These are phyloP conservation scores for Polypterus senegalus DNA, from an alignment of 2,113 vertebrate species.

Conservation along the genomic window DNA sequence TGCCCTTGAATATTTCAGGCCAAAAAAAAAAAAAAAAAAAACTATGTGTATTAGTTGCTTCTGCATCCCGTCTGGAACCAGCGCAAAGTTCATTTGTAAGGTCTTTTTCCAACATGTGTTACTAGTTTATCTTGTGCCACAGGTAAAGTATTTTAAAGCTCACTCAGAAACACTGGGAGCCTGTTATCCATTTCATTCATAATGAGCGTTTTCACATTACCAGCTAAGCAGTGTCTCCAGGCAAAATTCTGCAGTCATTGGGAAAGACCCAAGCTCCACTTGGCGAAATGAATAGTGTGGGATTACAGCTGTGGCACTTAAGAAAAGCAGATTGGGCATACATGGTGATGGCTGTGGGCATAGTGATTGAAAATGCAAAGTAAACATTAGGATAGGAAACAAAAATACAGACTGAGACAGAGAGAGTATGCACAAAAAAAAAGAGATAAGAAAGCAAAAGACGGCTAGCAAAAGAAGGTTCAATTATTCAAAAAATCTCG, in stretches of 20 bases:
- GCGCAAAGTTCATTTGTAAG: background rate
- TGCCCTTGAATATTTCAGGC: background rate
- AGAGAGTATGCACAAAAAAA: background rate
- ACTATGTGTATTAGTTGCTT: no score
- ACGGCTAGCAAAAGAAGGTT: no score
- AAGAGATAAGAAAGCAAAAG: no score
- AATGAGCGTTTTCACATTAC: no score
- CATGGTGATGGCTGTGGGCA: constrained; percentile 2
- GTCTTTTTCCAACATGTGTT: background rate
- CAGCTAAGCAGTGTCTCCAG: no score
- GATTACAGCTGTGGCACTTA: constrained; percentile 9
- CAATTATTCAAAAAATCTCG: no score
- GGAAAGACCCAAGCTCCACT: background rate
- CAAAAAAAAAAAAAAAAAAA: background rate
- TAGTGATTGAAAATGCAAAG: background rate
- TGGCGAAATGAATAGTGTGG: constrained; percentile 19
- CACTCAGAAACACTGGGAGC: no score
- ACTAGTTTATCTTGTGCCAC: background rate
- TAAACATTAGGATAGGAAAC: constrained; percentile 10
- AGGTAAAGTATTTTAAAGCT: background rate
- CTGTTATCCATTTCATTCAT: no score
- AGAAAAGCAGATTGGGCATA: background rate
- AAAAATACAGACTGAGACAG: constrained; percentile 7
- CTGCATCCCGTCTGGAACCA: no score
- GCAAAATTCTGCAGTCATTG: no score